A percentile compares a stretch with the other conserved stretches of the same genome.
phyloP scores from a whole-genome alignment of 2,113 vertebrate genomes.

The Anser brachyrhynchus region DNA sequence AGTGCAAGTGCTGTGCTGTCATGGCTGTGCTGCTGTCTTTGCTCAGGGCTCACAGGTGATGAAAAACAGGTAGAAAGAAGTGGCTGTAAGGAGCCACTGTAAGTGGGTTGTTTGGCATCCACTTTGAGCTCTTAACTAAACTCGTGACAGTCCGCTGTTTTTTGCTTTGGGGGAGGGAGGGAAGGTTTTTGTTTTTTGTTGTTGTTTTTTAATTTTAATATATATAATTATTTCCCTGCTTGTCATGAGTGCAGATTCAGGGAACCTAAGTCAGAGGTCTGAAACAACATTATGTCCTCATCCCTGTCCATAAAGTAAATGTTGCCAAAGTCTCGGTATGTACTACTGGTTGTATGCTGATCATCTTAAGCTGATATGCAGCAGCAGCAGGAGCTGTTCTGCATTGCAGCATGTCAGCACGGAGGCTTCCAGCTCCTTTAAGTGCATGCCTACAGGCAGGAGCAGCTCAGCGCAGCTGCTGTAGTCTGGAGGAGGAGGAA shows the following conservation, averaged over 20 bases:
- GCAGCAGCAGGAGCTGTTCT: constrained; percentile 42
- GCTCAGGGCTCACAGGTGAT: background rate
- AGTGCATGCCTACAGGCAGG: background rate
- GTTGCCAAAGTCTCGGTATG: background rate
- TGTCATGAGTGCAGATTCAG: accelerated
- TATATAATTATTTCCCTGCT: background rate
- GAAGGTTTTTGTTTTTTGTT: background rate
- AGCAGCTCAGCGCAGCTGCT: background rate
- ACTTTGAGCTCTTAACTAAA: background rate
- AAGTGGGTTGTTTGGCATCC: background rate
- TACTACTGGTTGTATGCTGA: background rate
- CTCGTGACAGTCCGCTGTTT: background rate
- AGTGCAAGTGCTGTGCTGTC: background rate
- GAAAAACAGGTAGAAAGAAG: background rate
- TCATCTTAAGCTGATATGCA: background rate
- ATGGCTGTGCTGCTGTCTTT: background rate
- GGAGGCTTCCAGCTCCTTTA: constrained; percentile 3
- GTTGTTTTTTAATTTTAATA: background rate
- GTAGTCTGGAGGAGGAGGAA: background rate
- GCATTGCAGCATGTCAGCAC: constrained; percentile 40
- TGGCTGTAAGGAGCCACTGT: background rate
- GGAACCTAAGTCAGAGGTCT: background rate
- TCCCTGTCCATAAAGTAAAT: background rate
- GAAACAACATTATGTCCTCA: background rate
- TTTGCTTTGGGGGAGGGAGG: no score